A percentile compares a stretch with the other conserved stretches of the same genome.
Evolutionary conservation across 2,113 vertebrate species (phyloP).

Genomic region (Dipodomys spectabilis): DNA sequence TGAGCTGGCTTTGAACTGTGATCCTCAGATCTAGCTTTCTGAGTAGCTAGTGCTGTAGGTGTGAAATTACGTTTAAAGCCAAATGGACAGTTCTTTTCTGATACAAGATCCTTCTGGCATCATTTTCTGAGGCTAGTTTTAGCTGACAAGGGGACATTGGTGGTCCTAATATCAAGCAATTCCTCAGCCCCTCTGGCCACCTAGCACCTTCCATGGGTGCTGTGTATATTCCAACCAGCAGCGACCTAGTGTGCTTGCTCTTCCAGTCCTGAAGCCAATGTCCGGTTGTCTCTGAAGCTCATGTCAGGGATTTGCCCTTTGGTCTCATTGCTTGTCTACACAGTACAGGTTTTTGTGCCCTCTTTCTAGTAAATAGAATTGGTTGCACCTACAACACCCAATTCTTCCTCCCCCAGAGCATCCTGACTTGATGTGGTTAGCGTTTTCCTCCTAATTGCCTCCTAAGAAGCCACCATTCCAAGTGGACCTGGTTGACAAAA

Average conservation of each 20-base stretch:
- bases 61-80: not conserved
- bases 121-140: not conserved
- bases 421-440: too few species aligned
- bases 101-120: not conserved
- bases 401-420: not conserved
- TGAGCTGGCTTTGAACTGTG: too few species aligned
- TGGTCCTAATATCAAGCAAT: not conserved
- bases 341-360: too few species aligned
- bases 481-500: not conserved
- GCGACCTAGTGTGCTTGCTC: not conserved
- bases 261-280: not conserved
- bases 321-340: not conserved
- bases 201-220: not conserved
- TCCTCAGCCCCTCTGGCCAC: not conserved
- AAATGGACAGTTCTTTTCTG: not conserved
- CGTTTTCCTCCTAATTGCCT: not conserved
- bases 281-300: not conserved
- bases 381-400: too few species aligned
- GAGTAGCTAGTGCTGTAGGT: not conserved
- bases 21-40: too few species aligned
- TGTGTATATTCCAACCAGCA: not conserved
- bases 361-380: too few species aligned
- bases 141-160: too few species aligned
- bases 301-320: too few species aligned
- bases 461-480: not conserved